Base-by-base conservation (phyloP, 2,113 vertebrate genomes). In the Gila orcuttii region DNA sequence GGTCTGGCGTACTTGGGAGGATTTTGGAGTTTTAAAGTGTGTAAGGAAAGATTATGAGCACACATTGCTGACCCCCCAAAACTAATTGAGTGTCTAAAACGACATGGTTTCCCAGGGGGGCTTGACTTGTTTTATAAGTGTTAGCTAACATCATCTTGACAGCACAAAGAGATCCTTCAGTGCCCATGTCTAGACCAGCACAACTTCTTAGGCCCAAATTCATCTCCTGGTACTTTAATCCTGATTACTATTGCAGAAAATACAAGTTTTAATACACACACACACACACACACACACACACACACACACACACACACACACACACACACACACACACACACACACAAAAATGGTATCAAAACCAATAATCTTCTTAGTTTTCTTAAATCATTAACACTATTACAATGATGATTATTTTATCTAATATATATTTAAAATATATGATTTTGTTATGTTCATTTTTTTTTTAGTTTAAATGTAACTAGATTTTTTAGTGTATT, bases 71-170 rank as follows among this genome's bases (percentile, higher is more conserved):
- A 64, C 74, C 39, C 80, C 60, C 52, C 55, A 89, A 90, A 90
- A 78, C 82, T 90, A 87, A 89, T 84, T 83, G 87, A 76, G 52
- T 17, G 75, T 91, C 87, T 85, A 89, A 88, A 91, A 91, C 86
- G 79, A 88, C 79, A 88, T 2, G 76, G 78, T 79, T 1, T 88
- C 86, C 68, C 87, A 73, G 69, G 78, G 73, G 68, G 87, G 52
- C 80, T 75, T 83, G 87, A 79, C 73, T 90, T 62, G 85, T 55
- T 73, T 83, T 0, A 78, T 89, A 62, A 91, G 88, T 47, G 79
- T 68, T 88, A 78, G 69, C 39, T 55, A 62, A 88, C 90, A 36
- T 79, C 84, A 88, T 87, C 88, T 91, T 71, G 45, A 88, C 36
- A 85, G 66, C 85, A 39, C 79, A 80, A 76, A 85, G 83, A 52